A percentile compares a stretch with the other conserved stretches of the same genome.
phyloP scores from a whole-genome alignment of 2,888 invertebrate species.

The Panopea generosa region DNA sequence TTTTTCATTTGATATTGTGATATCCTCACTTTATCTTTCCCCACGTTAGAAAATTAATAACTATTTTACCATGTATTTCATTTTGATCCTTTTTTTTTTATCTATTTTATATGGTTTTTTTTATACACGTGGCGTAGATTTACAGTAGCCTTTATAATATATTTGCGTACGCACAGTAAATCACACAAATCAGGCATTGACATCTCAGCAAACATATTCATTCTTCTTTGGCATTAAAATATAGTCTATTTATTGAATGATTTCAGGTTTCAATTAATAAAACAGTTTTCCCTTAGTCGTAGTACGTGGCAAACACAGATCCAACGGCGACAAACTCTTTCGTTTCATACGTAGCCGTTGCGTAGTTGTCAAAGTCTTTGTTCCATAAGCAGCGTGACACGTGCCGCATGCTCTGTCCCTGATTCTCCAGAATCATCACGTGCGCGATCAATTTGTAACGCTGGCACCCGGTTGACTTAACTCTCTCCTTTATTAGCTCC shows the following conservation, averaged over 20 bases:
- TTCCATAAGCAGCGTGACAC: conserved; percentile 77
- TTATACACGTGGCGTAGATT: too few species aligned
- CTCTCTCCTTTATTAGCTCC: conserved; percentile 75
- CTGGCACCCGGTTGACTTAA: conserved; percentile 70
- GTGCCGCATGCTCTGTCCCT: conserved; percentile 69
- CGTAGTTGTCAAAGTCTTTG: conserved; percentile 71
- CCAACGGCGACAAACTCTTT: conserved; percentile 72
- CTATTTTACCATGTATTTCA: too few species aligned
- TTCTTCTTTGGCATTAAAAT: not conserved
- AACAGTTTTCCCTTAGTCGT: conserved; percentile 51
- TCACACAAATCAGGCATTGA: too few species aligned
- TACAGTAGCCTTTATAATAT: too few species aligned
- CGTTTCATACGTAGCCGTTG: conserved; percentile 71
- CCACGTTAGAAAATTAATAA: too few species aligned
- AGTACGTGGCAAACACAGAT: conserved; percentile 74
- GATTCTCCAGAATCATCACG: conserved; percentile 73
- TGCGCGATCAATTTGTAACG: conserved; percentile 74
- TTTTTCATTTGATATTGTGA: too few species aligned
- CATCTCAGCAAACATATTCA: too few species aligned
- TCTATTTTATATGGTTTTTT: too few species aligned
- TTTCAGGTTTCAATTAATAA: not conserved
- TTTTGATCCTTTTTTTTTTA: too few species aligned
- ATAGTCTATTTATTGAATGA: not conserved
- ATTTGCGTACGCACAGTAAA: too few species aligned
- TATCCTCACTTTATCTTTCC: too few species aligned